A percentile compares a stretch with the other conserved stretches of the same genome.
Conservation (phyloP, 2,113 vertebrate species). For the Dromaius novaehollandiae region DNA sequence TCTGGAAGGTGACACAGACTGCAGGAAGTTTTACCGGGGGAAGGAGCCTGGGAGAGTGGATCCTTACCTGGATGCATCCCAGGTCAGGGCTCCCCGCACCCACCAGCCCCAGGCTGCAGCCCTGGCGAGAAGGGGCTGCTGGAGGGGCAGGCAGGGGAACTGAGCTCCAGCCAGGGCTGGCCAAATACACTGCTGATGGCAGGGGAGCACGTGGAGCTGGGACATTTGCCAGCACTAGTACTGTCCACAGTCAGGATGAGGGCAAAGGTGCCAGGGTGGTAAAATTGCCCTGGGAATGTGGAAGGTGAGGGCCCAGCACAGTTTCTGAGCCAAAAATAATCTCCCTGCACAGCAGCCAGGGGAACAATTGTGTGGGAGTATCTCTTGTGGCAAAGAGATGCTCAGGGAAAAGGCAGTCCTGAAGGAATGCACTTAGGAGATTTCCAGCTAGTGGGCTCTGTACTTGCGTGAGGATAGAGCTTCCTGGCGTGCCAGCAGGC, state of each 20-base stretch:
- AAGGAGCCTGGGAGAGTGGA: background rate
- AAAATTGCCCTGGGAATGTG: conserved; percentile 21
- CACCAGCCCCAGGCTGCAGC: too few species aligned
- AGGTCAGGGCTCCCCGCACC: too few species aligned
- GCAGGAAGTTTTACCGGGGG: background rate
- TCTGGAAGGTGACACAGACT: background rate
- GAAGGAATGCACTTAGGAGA: background rate
- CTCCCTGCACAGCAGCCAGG: conserved; percentile 28
- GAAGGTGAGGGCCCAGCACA: conserved; percentile 44
- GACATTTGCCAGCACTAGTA: background rate
- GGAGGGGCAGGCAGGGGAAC: too few species aligned
- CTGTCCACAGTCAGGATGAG: background rate
- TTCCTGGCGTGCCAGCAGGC: background rate
- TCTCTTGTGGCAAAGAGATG: conserved; percentile 27
- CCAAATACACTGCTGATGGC: background rate
- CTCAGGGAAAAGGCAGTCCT: conserved; percentile 13
- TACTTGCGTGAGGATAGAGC: background rate
- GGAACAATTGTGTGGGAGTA: conserved; percentile 61
- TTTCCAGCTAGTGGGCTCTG: background rate
- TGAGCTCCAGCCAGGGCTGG: too few species aligned
- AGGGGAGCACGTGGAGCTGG: background rate
- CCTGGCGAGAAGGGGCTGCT: too few species aligned
- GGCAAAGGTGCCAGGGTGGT: background rate
- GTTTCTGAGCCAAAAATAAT: conserved; percentile 59
- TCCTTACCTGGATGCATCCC: too few species aligned